Conservation (phyloP, 2,113 vertebrate species). For the Paedocypris sp. region DNA sequence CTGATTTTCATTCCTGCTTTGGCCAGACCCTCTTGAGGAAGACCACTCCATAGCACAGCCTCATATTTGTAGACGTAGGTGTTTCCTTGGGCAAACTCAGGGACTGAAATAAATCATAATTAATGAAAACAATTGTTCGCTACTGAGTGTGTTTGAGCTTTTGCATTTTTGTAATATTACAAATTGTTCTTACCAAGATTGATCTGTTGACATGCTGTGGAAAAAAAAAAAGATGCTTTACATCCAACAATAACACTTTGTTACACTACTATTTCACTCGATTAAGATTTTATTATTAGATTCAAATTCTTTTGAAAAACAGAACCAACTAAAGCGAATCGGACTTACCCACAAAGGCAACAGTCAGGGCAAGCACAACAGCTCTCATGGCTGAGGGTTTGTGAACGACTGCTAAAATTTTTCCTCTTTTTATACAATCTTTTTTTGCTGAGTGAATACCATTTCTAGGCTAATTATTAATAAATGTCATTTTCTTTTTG, state of each 20-base stretch:
- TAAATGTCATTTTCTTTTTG: background rate
- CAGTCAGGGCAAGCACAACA: conserved; percentile 57
- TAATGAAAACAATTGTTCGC: no score
- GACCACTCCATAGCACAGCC: conserved; percentile 52
- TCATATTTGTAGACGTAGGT: conserved; percentile 65
- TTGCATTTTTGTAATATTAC: no score
- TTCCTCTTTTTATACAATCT: conserved; percentile 40
- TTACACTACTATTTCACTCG: background rate
- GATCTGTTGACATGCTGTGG: conserved; percentile 38
- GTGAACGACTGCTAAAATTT: conserved; percentile 14
- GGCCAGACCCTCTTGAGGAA: conserved; percentile 59
- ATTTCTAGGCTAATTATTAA: conserved; percentile 15
- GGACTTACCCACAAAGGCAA: conserved; percentile 72
- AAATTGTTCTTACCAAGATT: conserved; percentile 37
- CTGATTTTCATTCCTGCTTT: conserved; percentile 57
- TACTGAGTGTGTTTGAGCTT: no score
- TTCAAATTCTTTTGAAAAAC: background rate
- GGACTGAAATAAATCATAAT: conserved; percentile 54
- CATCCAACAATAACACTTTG: background rate
- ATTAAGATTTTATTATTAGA: background rate
- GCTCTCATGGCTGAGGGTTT: conserved; percentile 62
- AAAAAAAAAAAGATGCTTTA: background rate
- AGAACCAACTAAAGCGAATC: background rate
- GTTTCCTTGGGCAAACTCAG: conserved; percentile 52
- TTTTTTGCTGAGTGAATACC: conserved; percentile 22